phyloP scores from a whole-genome alignment of 30 jellyfish, hydroid and myxozoan species.

The Turritopsis dohrnii region DNA sequence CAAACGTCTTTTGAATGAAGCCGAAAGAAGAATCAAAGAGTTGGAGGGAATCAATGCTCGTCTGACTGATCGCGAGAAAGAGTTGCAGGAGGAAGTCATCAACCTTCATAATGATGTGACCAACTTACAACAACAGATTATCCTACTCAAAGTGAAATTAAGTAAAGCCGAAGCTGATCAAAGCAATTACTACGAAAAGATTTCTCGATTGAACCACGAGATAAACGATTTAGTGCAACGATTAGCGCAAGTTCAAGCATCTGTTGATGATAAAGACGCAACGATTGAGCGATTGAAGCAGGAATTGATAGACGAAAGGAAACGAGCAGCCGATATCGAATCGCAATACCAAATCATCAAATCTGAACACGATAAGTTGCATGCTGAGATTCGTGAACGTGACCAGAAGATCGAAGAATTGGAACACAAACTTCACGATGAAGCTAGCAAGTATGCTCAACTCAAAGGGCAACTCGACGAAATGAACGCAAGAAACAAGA shows the following conservation, averaged over 20 bases:
- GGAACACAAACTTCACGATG: constrained; percentile 66
- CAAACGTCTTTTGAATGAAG: constrained; percentile 45
- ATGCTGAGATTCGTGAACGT: constrained; percentile 38
- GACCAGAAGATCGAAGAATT: constrained; percentile 60
- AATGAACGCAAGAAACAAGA: constrained; percentile 57
- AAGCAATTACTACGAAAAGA: constrained; percentile 51
- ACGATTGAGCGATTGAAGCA: constrained; percentile 58
- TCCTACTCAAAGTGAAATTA: constrained; percentile 56
- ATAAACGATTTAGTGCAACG: constrained; percentile 70
- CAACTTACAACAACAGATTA: constrained; percentile 51
- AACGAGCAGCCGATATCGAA: constrained; percentile 65
- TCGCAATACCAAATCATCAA: constrained; percentile 48
- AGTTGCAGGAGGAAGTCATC: constrained; percentile 76
- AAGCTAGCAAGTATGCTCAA: constrained; percentile 41
- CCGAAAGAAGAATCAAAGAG: constrained; percentile 67
- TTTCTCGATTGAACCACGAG: constrained; percentile 47
- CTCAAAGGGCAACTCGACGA: constrained; percentile 73
- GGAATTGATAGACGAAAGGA: constrained; percentile 58
- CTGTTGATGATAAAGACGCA: constrained; percentile 80
- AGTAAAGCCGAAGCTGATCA: constrained; percentile 79
- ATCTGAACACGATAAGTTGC: constrained; percentile 52
- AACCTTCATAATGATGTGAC: constrained; percentile 64
- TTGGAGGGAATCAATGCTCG: constrained; percentile 76
- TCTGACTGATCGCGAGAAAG: constrained; percentile 76
- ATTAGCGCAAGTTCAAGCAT: constrained; percentile 64